Conservation (phyloP, 2,113 vertebrate genomes). For the Opisthocomus hoazin region DNA sequence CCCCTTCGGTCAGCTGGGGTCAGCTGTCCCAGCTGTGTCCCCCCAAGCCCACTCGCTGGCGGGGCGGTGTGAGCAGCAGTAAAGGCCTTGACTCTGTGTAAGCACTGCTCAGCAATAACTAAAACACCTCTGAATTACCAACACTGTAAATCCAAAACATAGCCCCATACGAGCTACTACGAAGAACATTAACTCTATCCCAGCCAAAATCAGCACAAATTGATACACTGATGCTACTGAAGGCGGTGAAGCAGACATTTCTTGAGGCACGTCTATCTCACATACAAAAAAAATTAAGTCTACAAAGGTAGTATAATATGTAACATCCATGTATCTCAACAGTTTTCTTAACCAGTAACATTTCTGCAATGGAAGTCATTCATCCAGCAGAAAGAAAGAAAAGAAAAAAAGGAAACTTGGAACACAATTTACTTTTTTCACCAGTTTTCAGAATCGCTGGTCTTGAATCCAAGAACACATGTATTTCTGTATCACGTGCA, state of each 20-base stretch:
- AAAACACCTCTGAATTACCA: no score
- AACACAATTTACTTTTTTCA: neutral
- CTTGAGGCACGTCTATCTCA: neutral
- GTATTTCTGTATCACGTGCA: fast-evolving
- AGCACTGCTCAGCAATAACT: no score
- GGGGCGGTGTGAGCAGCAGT: no score
- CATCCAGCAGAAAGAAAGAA: neutral
- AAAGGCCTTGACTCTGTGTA: no score
- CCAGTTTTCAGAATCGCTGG: neutral
- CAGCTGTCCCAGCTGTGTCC: no score
- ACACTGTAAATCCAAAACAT: no score
- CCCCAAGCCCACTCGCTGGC: no score
- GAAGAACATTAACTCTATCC: no score
- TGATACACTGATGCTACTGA: neutral
- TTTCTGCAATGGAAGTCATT: neutral
- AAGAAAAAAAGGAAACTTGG: neutral
- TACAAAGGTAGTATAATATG: neutral
- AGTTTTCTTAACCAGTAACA: neutral
- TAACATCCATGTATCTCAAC: neutral
- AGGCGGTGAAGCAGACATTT: neutral
- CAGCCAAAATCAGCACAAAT: no score
- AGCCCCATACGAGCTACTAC: no score
- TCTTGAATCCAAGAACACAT: neutral
- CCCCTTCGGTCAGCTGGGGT: no score
- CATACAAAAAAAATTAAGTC: neutral